Evolutionary conservation across 2,888 invertebrate genomes (phyloP).

Genomic region (Ormyrus thymus): DNA sequence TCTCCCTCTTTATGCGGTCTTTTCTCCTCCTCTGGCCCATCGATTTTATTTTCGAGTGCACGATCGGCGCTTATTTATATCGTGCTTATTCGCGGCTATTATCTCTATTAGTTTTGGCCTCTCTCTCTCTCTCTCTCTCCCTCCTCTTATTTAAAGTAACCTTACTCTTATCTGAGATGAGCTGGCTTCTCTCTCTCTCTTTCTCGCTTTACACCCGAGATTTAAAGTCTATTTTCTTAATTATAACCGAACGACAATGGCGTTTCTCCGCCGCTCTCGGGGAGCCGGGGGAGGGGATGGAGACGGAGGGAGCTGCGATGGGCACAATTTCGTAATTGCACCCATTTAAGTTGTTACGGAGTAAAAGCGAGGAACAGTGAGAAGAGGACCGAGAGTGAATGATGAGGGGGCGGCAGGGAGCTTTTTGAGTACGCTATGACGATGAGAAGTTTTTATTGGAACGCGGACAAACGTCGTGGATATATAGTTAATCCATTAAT

Average conservation of each 20-base stretch:
- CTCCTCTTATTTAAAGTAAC: too few relatives aligned
- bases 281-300: not conserved
- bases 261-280: slow-evolving; percentile 22
- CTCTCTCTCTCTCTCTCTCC: too few relatives aligned
- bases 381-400: slow-evolving; percentile 8
- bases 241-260: slow-evolving; percentile 70
- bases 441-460: too few relatives aligned
- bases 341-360: slow-evolving; percentile 36
- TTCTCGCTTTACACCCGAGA: slow-evolving; percentile 60
- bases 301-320: slow-evolving; percentile 27
- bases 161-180: too few relatives aligned
- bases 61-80: too few relatives aligned
- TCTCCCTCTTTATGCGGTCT: slow-evolving; percentile 29
- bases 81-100: too few relatives aligned
- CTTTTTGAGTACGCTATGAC: slow-evolving; percentile 1
- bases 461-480: too few relatives aligned
- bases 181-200: too few relatives aligned
- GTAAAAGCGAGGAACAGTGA: slow-evolving; percentile 14
- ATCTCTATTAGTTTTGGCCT: too few relatives aligned
- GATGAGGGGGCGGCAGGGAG: slow-evolving; percentile 17
- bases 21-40: slow-evolving; percentile 46
- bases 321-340: slow-evolving; percentile 52
- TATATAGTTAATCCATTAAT: too few relatives aligned
- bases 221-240: slow-evolving; percentile 73
- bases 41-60: not conserved